phyloP scores from a whole-genome alignment of 2,888 invertebrate genomes.

The Lasioglossum vierecki region DNA sequence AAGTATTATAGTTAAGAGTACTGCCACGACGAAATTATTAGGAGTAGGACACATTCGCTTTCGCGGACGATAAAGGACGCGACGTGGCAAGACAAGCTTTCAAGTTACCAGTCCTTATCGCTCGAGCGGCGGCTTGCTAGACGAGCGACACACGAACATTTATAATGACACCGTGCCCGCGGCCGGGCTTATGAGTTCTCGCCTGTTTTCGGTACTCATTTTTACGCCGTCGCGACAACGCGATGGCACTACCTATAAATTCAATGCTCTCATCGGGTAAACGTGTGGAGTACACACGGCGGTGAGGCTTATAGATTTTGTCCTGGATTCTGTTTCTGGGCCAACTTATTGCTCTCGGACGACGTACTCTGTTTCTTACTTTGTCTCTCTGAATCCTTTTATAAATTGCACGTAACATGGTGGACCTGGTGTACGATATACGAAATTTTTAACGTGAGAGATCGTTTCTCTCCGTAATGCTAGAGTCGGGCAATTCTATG shows the following conservation, averaged over 20 bases:
- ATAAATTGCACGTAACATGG: background rate
- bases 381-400: background rate
- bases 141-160: constrained; percentile 1
- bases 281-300: background rate
- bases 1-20: constrained; percentile 35
- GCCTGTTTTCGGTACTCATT: background rate
- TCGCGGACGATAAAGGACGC: constrained; percentile 1
- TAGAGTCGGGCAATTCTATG: too few relatives aligned
- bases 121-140: background rate
- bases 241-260: constrained; percentile 3
- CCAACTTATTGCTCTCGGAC: background rate
- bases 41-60: background rate
- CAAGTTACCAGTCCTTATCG: background rate
- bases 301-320: background rate
- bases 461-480: background rate
- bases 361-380: background rate
- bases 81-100: background rate
- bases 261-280: background rate
- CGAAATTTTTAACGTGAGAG: background rate
- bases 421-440: background rate
- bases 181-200: background rate
- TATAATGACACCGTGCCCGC: constrained; percentile 1
- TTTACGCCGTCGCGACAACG: background rate
- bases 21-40: constrained; percentile 41
- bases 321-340: background rate